Evolutionary conservation across 2,797 vertebrate genomes (phyloP), one percentile per base, ranked within the genome.

Genomic region (Euphonia xanthogaster): DNA sequence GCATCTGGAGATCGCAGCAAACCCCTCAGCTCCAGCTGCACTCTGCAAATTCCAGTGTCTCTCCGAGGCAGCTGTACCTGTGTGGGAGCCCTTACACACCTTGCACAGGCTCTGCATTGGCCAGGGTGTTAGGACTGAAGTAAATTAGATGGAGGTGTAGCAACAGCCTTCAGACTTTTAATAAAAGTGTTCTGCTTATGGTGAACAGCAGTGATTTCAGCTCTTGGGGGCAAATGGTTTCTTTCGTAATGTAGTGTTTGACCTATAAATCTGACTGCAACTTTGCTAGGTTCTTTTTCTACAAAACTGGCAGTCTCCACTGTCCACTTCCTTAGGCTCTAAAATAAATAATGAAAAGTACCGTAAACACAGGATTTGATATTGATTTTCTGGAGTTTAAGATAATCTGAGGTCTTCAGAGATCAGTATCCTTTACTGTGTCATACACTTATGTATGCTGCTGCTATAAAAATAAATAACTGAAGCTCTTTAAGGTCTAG

Each of bases 391-490:
- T 50, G n/a, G 86, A 94, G 87, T 94, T 93, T 96, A 97, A 93
- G 84, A 91, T 97, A 96, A 97, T 96, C 94, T 88, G 92, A 94
- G 86, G 96, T 82, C 95, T 96, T 93, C 77, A 79, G 85, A 96
- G 92, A 92, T 90, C 60, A 44, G 93, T 92, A 88, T 96, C 85
- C 75, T 94, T 94, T 92, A 68, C 83, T 85, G 48, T 95, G 55
- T 94, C 96, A 70, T 95, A 67, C 73, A 91, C 92, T 95, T 91
- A 92, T 89, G 91, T 96, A 92, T 95, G 88, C 78, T 81, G 48
- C 81, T 55, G 86, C 93, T 95, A 94, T 96, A 95, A 97, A 97
- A 97, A 97, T 96, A 97, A 97, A 96, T 93, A 96, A 97, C 86
- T 62, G 82, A 93, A 93, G 77, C 95, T 93, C 90, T 97, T 96